These are phyloP conservation scores for Bradypus variegatus DNA, from an alignment of 2,797 vertebrate genomes.

Conservation along the genomic window DNA sequence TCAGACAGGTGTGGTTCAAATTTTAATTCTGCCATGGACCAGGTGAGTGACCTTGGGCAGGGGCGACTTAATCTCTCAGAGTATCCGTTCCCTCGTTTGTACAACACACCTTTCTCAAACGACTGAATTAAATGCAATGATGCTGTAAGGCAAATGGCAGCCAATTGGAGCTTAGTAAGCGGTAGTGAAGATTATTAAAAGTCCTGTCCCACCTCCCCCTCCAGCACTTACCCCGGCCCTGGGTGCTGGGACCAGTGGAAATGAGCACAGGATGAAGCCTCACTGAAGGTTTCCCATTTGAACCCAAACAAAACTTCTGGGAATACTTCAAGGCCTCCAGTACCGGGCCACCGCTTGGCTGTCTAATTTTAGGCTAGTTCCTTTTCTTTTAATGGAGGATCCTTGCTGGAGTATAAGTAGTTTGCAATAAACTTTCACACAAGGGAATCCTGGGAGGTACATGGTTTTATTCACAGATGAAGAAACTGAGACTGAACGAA, in stretches of 20 bases:
- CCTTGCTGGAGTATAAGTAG: neutral
- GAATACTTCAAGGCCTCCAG: neutral
- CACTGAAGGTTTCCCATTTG: neutral
- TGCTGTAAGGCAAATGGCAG: too few relatives aligned
- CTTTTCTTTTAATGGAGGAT: neutral
- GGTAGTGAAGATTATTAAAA: neutral
- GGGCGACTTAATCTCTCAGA: neutral
- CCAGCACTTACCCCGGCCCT: neutral
- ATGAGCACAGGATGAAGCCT: neutral
- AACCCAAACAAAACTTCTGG: neutral
- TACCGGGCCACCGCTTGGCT: neutral
- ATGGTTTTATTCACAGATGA: neutral
- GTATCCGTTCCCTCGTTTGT: neutral
- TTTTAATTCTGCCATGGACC: neutral
- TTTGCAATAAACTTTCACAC: neutral
- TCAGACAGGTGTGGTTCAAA: neutral
- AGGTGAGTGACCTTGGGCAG: neutral
- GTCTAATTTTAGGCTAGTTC: neutral
- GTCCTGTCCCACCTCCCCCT: neutral
- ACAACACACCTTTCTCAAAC: neutral
- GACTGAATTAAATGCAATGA: neutral
- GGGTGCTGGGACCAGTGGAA: neutral
- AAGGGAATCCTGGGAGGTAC: neutral
- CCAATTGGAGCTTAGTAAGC: neutral
- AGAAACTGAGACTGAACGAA: neutral